Evolutionary conservation across 2,888 invertebrate genomes (phyloP).

Genomic region (Nomada hirtipes): DNA sequence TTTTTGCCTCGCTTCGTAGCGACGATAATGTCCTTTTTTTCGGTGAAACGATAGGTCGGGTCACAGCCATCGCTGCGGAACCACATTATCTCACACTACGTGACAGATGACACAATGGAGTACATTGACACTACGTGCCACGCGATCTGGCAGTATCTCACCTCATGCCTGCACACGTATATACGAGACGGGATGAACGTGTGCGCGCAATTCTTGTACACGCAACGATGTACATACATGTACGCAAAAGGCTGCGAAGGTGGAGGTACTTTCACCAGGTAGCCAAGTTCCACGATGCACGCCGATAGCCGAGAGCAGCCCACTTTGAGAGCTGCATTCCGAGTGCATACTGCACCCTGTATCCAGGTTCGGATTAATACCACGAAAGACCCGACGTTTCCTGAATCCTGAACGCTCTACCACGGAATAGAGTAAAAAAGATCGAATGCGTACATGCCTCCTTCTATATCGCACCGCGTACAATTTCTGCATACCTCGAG

Average conservation of each 20-base stretch:
- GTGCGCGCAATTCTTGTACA: conserved; percentile 54
- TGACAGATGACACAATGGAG: conserved; percentile 78
- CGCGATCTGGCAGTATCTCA: conserved; percentile 73
- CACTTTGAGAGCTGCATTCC: conserved; percentile 72
- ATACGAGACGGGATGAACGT: conserved; percentile 17
- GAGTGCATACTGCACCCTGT: conserved; percentile 66
- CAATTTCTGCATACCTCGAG: not conserved
- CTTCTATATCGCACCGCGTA: not conserved
- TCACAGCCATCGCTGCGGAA: conserved; percentile 64
- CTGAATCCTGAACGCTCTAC: conserved; percentile 1
- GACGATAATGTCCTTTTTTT: not conserved
- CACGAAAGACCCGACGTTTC: conserved; percentile 34
- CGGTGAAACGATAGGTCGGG: conserved; percentile 32
- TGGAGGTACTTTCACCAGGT: conserved; percentile 74
- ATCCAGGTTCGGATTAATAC: conserved; percentile 59
- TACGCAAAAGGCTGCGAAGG: conserved; percentile 61
- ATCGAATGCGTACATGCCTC: not conserved
- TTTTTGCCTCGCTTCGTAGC: not conserved
- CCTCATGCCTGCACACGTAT: conserved; percentile 49
- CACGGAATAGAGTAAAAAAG: not conserved
- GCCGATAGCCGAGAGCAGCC: conserved; percentile 72
- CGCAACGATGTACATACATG: conserved; percentile 54
- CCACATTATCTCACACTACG: conserved; percentile 72
- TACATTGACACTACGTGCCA: conserved; percentile 77
- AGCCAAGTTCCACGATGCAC: conserved; percentile 71